These are phyloP conservation scores for Mirza zaza DNA, from an alignment of 2,113 vertebrate species.

Conservation along the genomic window DNA sequence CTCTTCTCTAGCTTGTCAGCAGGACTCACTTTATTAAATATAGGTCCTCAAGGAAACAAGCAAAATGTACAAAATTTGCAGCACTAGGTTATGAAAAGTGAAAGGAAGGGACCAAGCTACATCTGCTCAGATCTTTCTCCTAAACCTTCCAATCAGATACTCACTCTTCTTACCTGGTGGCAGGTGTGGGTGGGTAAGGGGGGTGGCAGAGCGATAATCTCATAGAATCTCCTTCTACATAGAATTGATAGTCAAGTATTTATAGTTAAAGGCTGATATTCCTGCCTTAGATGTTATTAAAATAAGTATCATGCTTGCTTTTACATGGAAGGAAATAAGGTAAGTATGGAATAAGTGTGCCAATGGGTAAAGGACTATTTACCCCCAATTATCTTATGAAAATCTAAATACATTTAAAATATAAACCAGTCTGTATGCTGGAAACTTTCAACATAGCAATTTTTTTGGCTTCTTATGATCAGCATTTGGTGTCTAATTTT, in stretches of 20 bases:
- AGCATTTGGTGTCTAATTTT: neutral
- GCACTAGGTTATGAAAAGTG: neutral
- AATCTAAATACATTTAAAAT: neutral
- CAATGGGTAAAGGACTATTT: neutral
- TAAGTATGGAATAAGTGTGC: neutral
- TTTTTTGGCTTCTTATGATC: neutral
- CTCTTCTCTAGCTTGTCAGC: neutral
- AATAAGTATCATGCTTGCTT: neutral
- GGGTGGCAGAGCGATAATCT: neutral
- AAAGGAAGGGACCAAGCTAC: neutral
- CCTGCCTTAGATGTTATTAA: neutral
- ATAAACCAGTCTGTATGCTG: neutral
- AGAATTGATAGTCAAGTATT: neutral
- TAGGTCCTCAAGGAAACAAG: neutral
- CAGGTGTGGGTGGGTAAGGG: neutral
- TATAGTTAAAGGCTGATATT: neutral
- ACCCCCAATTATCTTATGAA: neutral
- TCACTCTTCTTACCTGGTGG: neutral
- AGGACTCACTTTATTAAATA: neutral
- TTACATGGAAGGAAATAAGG: neutral
- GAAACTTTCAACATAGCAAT: neutral
- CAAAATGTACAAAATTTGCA: neutral
- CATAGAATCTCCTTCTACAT: neutral
- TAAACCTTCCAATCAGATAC: neutral
- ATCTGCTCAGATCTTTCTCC: neutral